Evolutionary conservation across 2,113 vertebrate species (phyloP).

Genomic region (Lota lota): DNA sequence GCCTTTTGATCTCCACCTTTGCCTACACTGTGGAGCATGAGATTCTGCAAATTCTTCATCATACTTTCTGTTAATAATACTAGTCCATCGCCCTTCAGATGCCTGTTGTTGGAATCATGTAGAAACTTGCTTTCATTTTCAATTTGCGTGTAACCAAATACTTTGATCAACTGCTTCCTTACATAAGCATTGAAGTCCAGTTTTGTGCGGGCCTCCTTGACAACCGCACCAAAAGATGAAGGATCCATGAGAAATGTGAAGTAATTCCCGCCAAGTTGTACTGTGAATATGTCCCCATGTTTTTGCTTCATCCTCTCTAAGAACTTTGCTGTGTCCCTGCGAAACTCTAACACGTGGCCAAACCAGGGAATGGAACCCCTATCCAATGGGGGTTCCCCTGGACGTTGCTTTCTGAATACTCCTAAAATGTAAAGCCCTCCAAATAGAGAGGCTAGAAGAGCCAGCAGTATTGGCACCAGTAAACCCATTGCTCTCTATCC

Average conservation of each 20-base stretch:
- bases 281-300: conserved; percentile 86
- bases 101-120: conserved; percentile 61
- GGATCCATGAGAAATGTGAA: conserved; percentile 89
- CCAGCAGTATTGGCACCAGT: conserved; percentile 60
- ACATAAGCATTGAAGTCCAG: conserved; percentile 78
- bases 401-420: conserved; percentile 63
- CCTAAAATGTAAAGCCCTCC: conserved; percentile 74
- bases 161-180: conserved; percentile 56
- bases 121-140: neutral
- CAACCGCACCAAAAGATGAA: conserved; percentile 75
- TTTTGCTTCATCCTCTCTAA: conserved; percentile 79
- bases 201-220: conserved; percentile 75
- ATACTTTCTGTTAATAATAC: conserved; percentile 75
- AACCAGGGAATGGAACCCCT: conserved; percentile 87
- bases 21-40: conserved; percentile 67
- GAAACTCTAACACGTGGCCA: conserved; percentile 82
- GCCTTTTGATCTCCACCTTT: conserved; percentile 13
- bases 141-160: conserved; percentile 67
- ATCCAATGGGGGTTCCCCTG: conserved; percentile 84
- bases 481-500: conserved; percentile 61
- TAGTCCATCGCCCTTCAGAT: conserved; percentile 83
- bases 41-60: conserved; percentile 78
- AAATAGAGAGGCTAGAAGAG: conserved; percentile 45
- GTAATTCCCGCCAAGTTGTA: conserved; percentile 81
- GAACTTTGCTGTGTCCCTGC: conserved; percentile 75